phyloP scores from a whole-genome alignment of 2,797 vertebrate species.

The Phataginus tetradactyla region DNA sequence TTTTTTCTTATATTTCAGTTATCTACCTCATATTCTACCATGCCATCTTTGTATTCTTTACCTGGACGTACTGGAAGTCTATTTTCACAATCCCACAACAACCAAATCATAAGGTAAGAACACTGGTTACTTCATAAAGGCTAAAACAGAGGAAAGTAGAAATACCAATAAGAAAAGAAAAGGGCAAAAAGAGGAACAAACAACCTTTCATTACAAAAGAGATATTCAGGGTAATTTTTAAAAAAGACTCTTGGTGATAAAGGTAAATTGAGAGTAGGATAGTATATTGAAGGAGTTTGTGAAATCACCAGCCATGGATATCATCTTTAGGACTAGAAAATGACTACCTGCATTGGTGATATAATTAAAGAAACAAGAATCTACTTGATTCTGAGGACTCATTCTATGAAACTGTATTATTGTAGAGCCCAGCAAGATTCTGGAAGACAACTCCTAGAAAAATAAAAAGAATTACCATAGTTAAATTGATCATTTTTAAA shows the following conservation, averaged over 20 bases:
- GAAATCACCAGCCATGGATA: background rate
- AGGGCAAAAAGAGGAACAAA: constrained; percentile 22
- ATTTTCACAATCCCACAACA: constrained; percentile 95
- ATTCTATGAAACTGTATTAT: constrained; percentile 7
- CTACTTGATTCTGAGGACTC: constrained; percentile 19
- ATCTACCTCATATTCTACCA: constrained; percentile 96
- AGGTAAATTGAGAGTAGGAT: background rate
- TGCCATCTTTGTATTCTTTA: constrained; percentile 96
- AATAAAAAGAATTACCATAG: background rate
- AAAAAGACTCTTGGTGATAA: constrained; percentile 1
- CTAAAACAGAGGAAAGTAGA: constrained; percentile 42
- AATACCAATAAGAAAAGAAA: background rate
- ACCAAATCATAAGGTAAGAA: constrained; percentile 95
- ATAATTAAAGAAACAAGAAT: constrained; percentile 39
- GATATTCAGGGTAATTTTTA: background rate
- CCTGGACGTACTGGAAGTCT: constrained; percentile 99
- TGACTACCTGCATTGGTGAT: background rate
- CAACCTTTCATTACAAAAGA: constrained; percentile 20
- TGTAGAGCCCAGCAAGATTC: background rate
- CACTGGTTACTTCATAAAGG: background rate
- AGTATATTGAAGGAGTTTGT: constrained; percentile 14
- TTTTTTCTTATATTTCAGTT: constrained; percentile 87
- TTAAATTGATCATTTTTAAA: constrained; percentile 21
- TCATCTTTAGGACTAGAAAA: constrained; percentile 37
- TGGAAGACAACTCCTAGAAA: background rate